Evolutionary conservation across 2,888 invertebrate genomes (phyloP).

Genomic region (Adelphocoris suturalis): DNA sequence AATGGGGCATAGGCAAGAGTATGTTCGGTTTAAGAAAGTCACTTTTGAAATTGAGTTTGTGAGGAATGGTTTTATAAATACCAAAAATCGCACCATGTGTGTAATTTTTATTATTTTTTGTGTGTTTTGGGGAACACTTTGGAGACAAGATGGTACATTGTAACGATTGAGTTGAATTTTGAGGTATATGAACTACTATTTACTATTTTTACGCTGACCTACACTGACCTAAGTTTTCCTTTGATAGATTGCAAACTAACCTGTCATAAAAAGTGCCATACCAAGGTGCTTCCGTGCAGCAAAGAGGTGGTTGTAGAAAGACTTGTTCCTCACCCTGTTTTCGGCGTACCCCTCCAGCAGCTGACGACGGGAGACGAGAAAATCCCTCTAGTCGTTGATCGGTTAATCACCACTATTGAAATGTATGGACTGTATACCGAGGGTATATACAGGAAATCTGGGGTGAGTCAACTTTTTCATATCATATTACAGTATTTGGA

Average conservation of each 20-base stretch:
- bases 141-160: no score
- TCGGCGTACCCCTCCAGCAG: conserved; percentile 89
- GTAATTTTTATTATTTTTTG: no score
- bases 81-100: no score
- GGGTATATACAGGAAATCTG: conserved; percentile 95
- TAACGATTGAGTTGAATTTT: no score
- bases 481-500: no score
- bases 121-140: no score
- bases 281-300: conserved; percentile 84
- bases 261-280: conserved; percentile 96
- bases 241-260: conserved; percentile 89
- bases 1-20: no score
- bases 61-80: no score
- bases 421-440: conserved; percentile 94
- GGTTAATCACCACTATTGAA: conserved; percentile 93
- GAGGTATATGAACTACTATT: not conserved
- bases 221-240: not conserved
- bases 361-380: conserved; percentile 87
- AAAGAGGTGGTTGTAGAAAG: conserved; percentile 79
- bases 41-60: no score
- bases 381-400: conserved; percentile 93
- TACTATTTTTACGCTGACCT: not conserved
- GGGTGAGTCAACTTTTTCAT: conserved; percentile 81
- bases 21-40: no score
- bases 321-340: conserved; percentile 82